These are phyloP conservation scores for Pomacea canaliculata DNA, from an alignment of 2,888 invertebrate species.

Conservation along the genomic window DNA sequence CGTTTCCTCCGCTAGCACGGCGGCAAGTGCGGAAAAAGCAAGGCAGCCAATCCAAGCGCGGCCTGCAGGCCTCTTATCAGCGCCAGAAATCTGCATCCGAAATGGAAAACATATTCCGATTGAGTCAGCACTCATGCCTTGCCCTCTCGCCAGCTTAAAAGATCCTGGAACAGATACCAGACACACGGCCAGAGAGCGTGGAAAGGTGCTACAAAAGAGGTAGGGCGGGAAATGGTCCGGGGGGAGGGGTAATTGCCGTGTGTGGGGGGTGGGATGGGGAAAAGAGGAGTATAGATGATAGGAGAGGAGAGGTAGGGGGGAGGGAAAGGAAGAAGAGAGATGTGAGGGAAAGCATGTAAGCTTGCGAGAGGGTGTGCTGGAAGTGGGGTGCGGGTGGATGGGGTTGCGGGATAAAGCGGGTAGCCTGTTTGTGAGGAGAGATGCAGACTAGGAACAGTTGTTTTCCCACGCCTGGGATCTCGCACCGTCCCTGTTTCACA, in stretches of 20 bases:
- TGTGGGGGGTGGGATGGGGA: background rate
- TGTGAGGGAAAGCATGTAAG: background rate
- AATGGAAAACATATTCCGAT: slow-evolving; percentile 32
- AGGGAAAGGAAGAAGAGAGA: background rate
- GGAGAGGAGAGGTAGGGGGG: background rate
- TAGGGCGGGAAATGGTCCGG: background rate
- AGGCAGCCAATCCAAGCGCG: background rate
- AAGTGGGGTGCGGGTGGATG: background rate
- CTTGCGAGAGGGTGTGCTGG: slow-evolving; percentile 1
- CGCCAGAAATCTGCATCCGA: slow-evolving; percentile 22
- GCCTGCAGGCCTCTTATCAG: slow-evolving; percentile 17
- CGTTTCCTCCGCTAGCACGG: no score
- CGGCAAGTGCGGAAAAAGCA: background rate
- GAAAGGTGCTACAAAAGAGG: background rate
- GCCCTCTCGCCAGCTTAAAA: background rate
- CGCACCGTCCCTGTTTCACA: slow-evolving; percentile 4
- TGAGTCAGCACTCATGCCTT: slow-evolving; percentile 19
- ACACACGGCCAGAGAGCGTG: background rate
- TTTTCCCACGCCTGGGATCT: slow-evolving; percentile 20
- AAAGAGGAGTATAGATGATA: background rate
- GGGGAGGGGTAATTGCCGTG: no score
- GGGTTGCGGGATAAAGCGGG: slow-evolving; percentile 9
- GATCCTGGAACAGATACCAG: slow-evolving; percentile 10
- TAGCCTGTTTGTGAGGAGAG: no score
- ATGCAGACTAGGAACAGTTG: slow-evolving; percentile 19